Evolutionary conservation across 2,888 invertebrate species (phyloP).

Genomic region (Cryptops parisi): DNA sequence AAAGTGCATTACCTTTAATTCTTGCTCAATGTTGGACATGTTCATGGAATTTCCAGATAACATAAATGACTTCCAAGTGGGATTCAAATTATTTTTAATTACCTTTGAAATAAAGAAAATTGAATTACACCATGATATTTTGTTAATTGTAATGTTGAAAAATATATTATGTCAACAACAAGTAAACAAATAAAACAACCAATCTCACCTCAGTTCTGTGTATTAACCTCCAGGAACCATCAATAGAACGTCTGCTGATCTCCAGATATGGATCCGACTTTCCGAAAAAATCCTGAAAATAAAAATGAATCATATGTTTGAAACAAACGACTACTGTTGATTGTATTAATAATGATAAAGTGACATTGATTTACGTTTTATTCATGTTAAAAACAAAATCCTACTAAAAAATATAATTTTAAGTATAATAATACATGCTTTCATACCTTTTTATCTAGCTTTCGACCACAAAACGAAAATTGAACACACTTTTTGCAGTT

Average conservation of each 20-base stretch:
- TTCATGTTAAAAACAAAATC: no score
- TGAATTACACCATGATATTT: no score
- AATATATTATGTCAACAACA: background rate
- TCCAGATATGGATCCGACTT: constrained; percentile 15
- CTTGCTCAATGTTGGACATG: background rate
- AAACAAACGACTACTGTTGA: no score
- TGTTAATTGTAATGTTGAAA: background rate
- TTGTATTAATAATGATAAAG: no score
- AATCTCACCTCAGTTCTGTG: background rate
- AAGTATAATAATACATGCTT: no score
- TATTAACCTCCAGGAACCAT: background rate
- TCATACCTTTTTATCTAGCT: no score
- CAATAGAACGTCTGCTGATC: background rate
- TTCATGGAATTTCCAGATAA: background rate
- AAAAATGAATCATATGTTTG: no score
- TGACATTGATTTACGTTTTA: no score
- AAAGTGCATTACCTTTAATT: constrained; percentile 18
- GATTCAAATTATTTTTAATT: background rate
- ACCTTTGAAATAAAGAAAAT: background rate
- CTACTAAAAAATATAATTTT: no score
- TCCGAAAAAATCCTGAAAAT: constrained; percentile 13
- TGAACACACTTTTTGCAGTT: no score
- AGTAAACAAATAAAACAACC: no score
- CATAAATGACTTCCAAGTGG: background rate
- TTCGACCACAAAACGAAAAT: no score